These are phyloP conservation scores for Pantelozetes paolii DNA, from an alignment of 2,888 invertebrate genomes.

Conservation along the genomic window DNA sequence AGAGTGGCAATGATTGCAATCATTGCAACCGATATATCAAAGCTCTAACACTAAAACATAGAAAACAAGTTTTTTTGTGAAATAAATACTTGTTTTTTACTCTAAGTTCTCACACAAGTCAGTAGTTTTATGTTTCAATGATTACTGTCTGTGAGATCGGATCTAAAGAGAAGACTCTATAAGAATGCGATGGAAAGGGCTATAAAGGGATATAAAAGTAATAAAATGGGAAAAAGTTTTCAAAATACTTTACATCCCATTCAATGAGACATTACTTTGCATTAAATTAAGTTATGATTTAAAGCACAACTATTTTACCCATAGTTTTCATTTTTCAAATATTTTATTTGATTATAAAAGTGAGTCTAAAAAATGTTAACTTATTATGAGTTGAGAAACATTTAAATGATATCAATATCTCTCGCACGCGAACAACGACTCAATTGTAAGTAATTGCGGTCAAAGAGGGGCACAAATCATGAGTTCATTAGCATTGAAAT, in stretches of 20 bases:
- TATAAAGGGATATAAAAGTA: neutral
- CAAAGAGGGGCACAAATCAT: neutral
- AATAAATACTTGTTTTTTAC: constrained; percentile 5
- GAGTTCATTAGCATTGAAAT: constrained; percentile 22
- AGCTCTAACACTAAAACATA: neutral
- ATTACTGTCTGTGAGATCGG: constrained; percentile 24
- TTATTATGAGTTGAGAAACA: neutral
- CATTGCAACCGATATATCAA: constrained; percentile 18
- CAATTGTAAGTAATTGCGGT: constrained; percentile 4
- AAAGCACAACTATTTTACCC: neutral
- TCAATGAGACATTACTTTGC: neutral
- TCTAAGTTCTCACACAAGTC: constrained; percentile 11
- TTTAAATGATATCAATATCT: constrained; percentile 1
- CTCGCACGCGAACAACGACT: neutral
- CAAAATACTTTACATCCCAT: neutral
- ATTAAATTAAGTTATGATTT: constrained; percentile 6
- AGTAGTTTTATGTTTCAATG: constrained; percentile 33
- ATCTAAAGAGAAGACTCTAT: neutral
- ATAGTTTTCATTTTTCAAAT: neutral
- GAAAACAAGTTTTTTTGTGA: constrained; percentile 3
- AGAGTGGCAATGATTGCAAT: neutral
- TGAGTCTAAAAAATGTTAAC: too few relatives aligned
- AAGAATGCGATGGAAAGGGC: neutral
- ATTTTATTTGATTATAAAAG: too few relatives aligned
- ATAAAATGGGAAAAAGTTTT: neutral